These are phyloP conservation scores for Cervus canadensis DNA, from an alignment of 2,113 vertebrate species.

Conservation along the genomic window DNA sequence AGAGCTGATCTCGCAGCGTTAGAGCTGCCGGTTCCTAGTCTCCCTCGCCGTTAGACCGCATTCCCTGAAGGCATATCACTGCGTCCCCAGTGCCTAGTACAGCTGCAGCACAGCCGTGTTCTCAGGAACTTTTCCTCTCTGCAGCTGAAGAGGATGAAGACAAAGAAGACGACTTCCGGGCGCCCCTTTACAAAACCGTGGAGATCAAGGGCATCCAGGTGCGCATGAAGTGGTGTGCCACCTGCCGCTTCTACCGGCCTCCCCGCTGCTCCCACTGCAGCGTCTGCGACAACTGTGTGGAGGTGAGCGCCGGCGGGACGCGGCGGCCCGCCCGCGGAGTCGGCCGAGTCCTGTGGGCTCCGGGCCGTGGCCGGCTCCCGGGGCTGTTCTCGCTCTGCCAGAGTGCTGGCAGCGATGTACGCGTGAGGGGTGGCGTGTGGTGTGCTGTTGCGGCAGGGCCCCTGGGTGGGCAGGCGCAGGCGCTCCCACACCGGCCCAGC, in stretches of 20 bases:
- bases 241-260: constrained; percentile 97
- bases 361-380: neutral
- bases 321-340: no score
- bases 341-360: neutral
- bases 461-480: neutral
- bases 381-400: neutral
- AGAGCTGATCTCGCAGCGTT: neutral
- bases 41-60: neutral
- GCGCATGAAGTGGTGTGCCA: constrained; percentile 99
- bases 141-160: constrained; percentile 98
- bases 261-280: constrained; percentile 98
- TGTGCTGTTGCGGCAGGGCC: neutral
- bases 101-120: rapidly evolving
- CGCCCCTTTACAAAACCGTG: constrained; percentile 97
- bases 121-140: neutral
- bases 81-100: neutral
- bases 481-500: neutral
- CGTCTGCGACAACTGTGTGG: constrained; percentile 98
- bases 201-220: constrained; percentile 97
- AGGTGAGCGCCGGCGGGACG: constrained; percentile 82
- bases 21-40: neutral
- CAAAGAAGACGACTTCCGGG: constrained; percentile 98
- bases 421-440: neutral
- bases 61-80: neutral
- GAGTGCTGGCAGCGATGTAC: neutral